Evolutionary conservation across 30 jellyfish, hydroid and myxozoan species (phyloP).

Genomic region (Catostylus mosaicus): DNA sequence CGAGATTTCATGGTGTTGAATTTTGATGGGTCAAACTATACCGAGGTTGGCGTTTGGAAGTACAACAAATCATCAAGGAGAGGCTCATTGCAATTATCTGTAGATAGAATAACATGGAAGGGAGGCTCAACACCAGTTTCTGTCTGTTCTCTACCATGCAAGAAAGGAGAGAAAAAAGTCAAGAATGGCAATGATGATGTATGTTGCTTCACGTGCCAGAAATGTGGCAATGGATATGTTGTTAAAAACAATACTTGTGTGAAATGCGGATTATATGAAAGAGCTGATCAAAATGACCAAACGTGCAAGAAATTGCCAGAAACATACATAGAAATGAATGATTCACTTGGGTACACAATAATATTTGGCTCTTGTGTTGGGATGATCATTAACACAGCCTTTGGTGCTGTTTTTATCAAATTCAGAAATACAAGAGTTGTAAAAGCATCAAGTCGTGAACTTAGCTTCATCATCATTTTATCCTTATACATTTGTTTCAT

Average conservation of each 20-base stretch:
- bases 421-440: constrained; percentile 71
- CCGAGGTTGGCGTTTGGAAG: constrained; percentile 36
- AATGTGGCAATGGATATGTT: constrained; percentile 38
- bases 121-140: constrained; percentile 38
- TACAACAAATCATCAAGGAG: neutral
- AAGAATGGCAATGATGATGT: neutral
- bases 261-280: constrained; percentile 48
- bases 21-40: constrained; percentile 32
- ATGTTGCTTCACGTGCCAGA: constrained; percentile 85
- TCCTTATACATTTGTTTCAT: constrained; percentile 59
- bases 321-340: constrained; percentile 8
- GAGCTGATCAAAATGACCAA: constrained; percentile 6
- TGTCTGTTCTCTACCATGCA: constrained; percentile 73
- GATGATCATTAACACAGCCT: constrained; percentile 29
- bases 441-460: constrained; percentile 85
- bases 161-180: constrained; percentile 31
- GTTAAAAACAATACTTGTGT: constrained; percentile 64
- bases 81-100: neutral
- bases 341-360: constrained; percentile 8
- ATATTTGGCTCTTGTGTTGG: constrained; percentile 64
- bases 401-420: constrained; percentile 56
- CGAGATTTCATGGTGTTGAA: constrained; percentile 4
- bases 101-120: constrained; percentile 21
- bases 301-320: constrained; percentile 56
- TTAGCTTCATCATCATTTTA: constrained; percentile 64